Evolutionary conservation across 2,888 invertebrate species (phyloP), one percentile per base, ranked within the genome.

Genomic region (Drosophila affinis): DNA sequence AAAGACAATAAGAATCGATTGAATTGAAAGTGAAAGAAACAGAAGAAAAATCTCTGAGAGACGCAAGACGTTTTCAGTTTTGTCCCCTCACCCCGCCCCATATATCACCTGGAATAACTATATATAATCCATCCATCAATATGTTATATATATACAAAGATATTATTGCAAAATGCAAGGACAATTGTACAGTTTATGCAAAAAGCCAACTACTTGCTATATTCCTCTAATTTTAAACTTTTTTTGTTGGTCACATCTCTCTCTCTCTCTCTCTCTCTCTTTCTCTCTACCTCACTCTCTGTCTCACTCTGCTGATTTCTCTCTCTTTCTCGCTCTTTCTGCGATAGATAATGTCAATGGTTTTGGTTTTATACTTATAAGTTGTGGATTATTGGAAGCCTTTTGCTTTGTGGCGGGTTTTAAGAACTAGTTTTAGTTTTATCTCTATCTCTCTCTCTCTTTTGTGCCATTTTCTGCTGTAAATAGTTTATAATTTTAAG

Each of bases 171-270:
- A 55, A 69, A 29, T 27, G 51, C 47, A 45, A 56, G 55, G 46
- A 65, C 46, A 65, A 55, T 58, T 73, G 73, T 73, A 73, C 73
- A 73, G 73, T 74, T 73, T 73, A 73, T 58, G 73, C 73, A 67
- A 73, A 73, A 65, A 56, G 32, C 51, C 39, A 51, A 63, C 62
- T 72, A 58, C 48, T 60, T 12, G 18, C 27, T 45, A 12, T 17
- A 27, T 54, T 17, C 47, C 27, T 48, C 34, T 69, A 44, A 49
- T 29, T 34, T 32, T 68, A 27, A 56, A 46, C 14, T 44, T 51
- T 18, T 29, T 29, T 9, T 7, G 29, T 29, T 56, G 52, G 49
- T 52, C 48, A 63, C 21, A 14, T 34, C n/a, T 58, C 34, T 72
- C 52, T 53, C 34, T 52, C 29, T 10, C 18, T n/a, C 14, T 57